Conservation (phyloP, 2,888 invertebrate genomes). For the Leptinotarsa haldemani region DNA sequence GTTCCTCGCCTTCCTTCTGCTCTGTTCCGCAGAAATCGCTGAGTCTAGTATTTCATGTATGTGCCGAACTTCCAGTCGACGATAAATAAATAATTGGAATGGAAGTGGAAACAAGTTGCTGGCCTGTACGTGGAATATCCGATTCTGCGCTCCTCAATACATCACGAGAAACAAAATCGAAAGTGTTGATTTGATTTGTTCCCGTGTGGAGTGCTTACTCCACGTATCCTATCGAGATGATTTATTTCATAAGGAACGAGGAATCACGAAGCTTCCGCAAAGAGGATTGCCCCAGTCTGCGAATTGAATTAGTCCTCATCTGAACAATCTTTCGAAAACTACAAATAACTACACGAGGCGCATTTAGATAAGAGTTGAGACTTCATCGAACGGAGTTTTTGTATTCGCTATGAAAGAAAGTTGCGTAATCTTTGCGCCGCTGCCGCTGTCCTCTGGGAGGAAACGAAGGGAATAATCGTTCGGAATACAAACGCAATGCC, state of each 20-base stretch:
- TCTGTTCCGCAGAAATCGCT: neutral
- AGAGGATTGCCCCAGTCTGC: neutral
- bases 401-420: slow-evolving; percentile 22
- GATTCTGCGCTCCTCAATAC: neutral
- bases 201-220: slow-evolving; percentile 7
- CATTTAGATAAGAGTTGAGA: slow-evolving; percentile 7
- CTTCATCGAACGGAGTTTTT: slow-evolving; percentile 17
- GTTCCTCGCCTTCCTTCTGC: neutral
- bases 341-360: slow-evolving; percentile 13
- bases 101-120: slow-evolving; percentile 14
- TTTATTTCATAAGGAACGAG: slow-evolving; percentile 13
- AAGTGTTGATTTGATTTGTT: slow-evolving; percentile 9
- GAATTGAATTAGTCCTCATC: slow-evolving; percentile 21
- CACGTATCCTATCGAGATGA: slow-evolving; percentile 14
- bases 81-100: slow-evolving; percentile 14
- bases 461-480: slow-evolving; percentile 19
- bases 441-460: slow-evolving; percentile 24
- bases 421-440: slow-evolving; percentile 27
- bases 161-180: slow-evolving; percentile 9
- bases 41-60: slow-evolving; percentile 5
- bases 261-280: slow-evolving; percentile 15
- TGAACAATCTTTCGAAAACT: slow-evolving; percentile 10
- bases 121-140: slow-evolving; percentile 11
- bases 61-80: neutral
- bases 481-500: slow-evolving; percentile 22